Evolutionary conservation across 2,797 vertebrate genomes (phyloP).

Genomic region (Linurgus olivaceus): DNA sequence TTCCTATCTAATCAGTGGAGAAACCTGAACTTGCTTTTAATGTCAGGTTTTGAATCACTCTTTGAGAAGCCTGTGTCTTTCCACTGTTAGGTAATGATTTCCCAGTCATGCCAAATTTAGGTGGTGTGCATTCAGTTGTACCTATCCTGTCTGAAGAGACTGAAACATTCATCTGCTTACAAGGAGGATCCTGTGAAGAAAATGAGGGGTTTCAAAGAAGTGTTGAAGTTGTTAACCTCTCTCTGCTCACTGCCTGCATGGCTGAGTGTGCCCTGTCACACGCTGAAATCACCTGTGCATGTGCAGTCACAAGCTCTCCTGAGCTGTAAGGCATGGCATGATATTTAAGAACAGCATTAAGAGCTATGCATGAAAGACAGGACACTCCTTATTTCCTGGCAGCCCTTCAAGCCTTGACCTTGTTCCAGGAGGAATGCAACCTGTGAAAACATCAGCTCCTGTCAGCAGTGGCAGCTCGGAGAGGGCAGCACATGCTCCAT

Average conservation of each 20-base stretch:
- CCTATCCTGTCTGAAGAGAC: not conserved
- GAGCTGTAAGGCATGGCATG: not conserved
- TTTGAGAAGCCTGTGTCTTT: not conserved
- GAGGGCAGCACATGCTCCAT: not conserved
- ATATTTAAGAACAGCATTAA: not conserved
- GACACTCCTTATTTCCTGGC: not conserved
- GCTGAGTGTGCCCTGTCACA: not conserved
- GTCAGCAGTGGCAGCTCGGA: not conserved
- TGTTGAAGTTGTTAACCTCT: not conserved
- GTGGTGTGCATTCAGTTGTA: not conserved
- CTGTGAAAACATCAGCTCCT: conserved; percentile 25
- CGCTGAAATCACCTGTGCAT: not conserved
- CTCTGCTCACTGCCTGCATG: not conserved
- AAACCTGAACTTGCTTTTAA: not conserved
- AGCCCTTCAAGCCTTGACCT: not conserved
- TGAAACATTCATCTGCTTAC: not conserved
- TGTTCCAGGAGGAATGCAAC: not conserved
- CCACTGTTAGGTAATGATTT: not conserved
- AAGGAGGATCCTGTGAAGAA: not conserved
- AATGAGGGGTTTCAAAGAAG: not conserved
- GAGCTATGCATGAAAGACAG: not conserved
- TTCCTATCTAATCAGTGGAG: not conserved
- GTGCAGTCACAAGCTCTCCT: not conserved
- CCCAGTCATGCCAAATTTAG: not conserved
- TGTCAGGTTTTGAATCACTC: not conserved